Base-by-base conservation (phyloP, 1,140 invertebrate species). In the Rhizoglyphus robini region DNA sequence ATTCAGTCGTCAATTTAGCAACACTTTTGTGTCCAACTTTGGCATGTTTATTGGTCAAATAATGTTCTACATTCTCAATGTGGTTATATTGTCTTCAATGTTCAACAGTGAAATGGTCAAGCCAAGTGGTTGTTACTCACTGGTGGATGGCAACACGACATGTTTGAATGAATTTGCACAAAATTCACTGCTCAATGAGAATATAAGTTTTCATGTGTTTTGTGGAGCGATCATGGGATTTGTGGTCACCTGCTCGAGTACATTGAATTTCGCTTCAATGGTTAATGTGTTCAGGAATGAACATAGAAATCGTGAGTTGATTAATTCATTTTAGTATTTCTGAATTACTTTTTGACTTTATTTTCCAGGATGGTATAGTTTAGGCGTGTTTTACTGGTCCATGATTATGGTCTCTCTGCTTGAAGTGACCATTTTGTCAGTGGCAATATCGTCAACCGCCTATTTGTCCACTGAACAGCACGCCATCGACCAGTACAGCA, bases 351-450 rank as follows among this genome's bases (percentile, higher is more conserved):
- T 41, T 41, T 41, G 8, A 41, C 18, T 41, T 41, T 41, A 8
- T 41, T n/a, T n/a, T n/a, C n/a, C 36, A 41, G 36, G 36, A n/a
- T 60, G 58, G 58, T 60, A 60, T 27, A 60, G 58, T 60, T 29
- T 60, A 32, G 58, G 58, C 1, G 58, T 60, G 23, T 60, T 32
- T 27, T 60, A 60, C 29, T 60, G 1, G 58, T 34, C 58, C n/a
- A 23, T 27, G 8, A 3, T 38, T 34, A 34, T 60, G 15, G 30
- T 32, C 15, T 13, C 15, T 2, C 18, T 60, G 15, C 3, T 60
- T 46, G 32, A 60, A 46, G 27, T 60, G 15, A n/a, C 2, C 58
- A 60, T 60, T 11, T 29, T 32, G 15, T 13, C 29, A 27, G 27
- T 60, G 15, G 13, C 13, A 15, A 46, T 60, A 23, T 34, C 58